phyloP scores from a whole-genome alignment of 2,888 invertebrate genomes.

The Chymomyza amoena region DNA sequence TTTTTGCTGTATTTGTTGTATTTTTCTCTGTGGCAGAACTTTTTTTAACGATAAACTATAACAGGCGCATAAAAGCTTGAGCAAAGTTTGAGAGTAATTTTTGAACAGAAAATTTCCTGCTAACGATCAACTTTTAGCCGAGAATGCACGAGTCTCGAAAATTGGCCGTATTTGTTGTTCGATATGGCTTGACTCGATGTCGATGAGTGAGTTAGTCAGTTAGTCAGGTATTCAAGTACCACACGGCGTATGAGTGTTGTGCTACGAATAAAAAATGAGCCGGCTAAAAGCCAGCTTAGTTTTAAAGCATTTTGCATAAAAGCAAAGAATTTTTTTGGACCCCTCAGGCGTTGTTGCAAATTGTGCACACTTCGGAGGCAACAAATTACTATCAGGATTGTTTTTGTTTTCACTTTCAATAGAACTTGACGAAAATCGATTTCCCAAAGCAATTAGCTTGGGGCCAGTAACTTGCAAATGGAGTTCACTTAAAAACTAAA shows the following conservation, averaged over 20 bases:
- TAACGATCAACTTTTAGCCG: slow-evolving; percentile 21
- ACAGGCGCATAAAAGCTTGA: slow-evolving; percentile 62
- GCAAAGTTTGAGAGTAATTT: slow-evolving; percentile 50
- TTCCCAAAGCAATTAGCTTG: too few species aligned
- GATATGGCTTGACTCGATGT: background rate
- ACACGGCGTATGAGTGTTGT: background rate
- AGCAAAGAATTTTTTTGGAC: slow-evolving; percentile 39
- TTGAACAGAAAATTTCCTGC: slow-evolving; percentile 15
- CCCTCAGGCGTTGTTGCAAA: too few species aligned
- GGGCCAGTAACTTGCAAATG: too few species aligned
- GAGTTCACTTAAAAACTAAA: too few species aligned
- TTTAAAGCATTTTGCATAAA: background rate
- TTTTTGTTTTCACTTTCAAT: too few species aligned
- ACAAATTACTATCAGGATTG: too few species aligned
- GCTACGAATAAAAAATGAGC: slow-evolving; percentile 34
- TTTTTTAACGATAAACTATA: slow-evolving; percentile 68
- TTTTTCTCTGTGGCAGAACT: slow-evolving; percentile 36
- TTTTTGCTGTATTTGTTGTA: slow-evolving; percentile 27
- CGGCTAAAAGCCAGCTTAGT: slow-evolving; percentile 61
- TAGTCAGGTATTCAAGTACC: background rate
- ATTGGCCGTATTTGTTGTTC: background rate
- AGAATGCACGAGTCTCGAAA: background rate
- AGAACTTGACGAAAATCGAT: too few species aligned
- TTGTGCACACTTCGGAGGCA: too few species aligned
- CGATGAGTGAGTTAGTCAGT: slow-evolving; percentile 24